Evolutionary conservation across 2,113 vertebrate species (phyloP), one percentile per base, ranked within the genome.

Genomic region (Strigops habroptila): DNA sequence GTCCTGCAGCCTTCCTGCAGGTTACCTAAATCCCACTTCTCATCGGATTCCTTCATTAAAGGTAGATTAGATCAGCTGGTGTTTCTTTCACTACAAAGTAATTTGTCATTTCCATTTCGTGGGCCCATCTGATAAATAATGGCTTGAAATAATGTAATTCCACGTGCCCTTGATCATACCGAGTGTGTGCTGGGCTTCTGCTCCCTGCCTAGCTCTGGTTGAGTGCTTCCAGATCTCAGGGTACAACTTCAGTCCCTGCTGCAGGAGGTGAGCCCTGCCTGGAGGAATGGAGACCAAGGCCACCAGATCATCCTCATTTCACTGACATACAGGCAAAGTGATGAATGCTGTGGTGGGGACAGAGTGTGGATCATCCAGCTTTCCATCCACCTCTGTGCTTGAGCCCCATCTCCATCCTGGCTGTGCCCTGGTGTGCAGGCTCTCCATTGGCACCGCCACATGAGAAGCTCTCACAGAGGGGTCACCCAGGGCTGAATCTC

Each of bases 41-140:
- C 80, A 82, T 85, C 11, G 2, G 53, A 37, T 80, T 81, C 76
- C 67, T 95, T 96, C 73, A 96, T 97, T 95, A 94, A 84, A 78
- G 1, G 5, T 77, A 52, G 55, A 90, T 97, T 70, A 80, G 79
- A 94, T 97, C 94, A 70, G 65, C 17, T 5, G 60, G 18, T 24
- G 35, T 51, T 82, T 96, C 96, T 97, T 94, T 97, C 96, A 94
- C n/a, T 90, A 76, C 9, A 1, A 55, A 55, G 78, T 95, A 88
- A 97, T 97, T 92, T 87, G 59, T 28, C 37, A n/a, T 96, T 95
- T 93, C 96, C 88, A 71, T 77, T 75, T 60, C 76, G 33, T 33
- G 83, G 52, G 91, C 95, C 86, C 74, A 94, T 94, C 95, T 96
- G 91, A 96, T 97, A 96, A 97, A 76, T 31, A 76, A 59, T 3